These are phyloP conservation scores for Aviceda subcristata DNA, from an alignment of 2,113 vertebrate species.

Conservation along the genomic window DNA sequence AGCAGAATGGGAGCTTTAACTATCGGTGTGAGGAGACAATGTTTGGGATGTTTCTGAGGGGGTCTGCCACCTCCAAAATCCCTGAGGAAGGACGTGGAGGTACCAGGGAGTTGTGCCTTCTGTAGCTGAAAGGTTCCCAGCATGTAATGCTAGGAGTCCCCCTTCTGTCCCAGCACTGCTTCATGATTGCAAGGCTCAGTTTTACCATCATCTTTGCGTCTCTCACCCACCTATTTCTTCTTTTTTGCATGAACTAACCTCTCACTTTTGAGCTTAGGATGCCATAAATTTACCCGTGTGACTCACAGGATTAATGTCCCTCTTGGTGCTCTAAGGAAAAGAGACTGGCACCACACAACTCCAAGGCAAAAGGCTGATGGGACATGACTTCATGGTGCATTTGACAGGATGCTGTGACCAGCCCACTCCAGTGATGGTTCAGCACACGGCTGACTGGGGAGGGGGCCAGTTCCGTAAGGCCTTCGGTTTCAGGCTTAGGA, in stretches of 20 bases:
- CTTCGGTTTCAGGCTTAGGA: neutral
- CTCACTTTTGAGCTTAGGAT: neutral
- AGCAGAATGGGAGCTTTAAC: neutral
- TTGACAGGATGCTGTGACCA: neutral
- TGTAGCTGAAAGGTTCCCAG: rapidly evolving
- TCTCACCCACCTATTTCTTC: neutral
- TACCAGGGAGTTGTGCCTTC: neutral
- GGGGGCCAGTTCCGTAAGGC: neutral
- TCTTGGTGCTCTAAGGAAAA: neutral
- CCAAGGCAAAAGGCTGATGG: neutral
- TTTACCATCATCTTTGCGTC: neutral
- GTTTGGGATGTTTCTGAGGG: neutral
- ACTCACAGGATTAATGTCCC: neutral
- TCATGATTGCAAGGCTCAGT: neutral
- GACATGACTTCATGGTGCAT: neutral
- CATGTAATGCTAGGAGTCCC: neutral
- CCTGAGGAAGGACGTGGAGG: neutral
- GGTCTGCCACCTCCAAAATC: neutral
- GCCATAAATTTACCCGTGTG: neutral
- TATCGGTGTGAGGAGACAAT: neutral
- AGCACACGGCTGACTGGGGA: rapidly evolving
- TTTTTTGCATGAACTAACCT: neutral
- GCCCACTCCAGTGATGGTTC: rapidly evolving
- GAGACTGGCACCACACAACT: neutral
- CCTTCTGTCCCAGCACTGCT: neutral